Base-by-base conservation (phyloP, 2,113 vertebrate genomes). In the Xenotilapia leptura region DNA sequence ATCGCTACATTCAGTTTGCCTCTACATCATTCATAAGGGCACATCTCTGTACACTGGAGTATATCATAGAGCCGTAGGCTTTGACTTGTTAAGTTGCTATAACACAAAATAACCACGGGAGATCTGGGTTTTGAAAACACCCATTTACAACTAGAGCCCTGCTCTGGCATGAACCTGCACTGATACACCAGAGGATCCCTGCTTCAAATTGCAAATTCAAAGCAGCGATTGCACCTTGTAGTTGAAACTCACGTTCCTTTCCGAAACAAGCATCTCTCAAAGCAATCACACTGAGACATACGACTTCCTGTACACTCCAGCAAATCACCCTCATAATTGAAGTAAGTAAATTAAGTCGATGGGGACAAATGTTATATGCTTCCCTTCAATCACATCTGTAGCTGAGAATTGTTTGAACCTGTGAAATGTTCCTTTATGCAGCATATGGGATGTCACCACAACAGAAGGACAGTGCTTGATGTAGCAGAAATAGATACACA, bases 401-500 rank as follows among this genome's bases (percentile, higher is more conserved):
- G 90, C 88, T 19, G 84, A 47, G 87, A 89, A 86, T 89, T 49
- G 85, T 75, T 47, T 85, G 92, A 92, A 94, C 90, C 86, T 88
- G 94, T 89, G 90, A 90, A 88, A 58, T 38, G 68, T 68, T 85
- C 85, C 82, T 86, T 80, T 70, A 88, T 86, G 86, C 65, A 92
- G 88, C 88, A 86, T 92, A 90, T 89, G 87, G 90, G 83, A 51
- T 83, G 83, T 90, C 73, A 77, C 73, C 85, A 86, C 80, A 93
- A 90, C 90, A 92, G 91, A 92, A 90, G 88, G 90, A 92, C 86
- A 86, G 86, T 56, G 83, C 86, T 58, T 86, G 80, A 21, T 73
- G 85, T 70, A 84, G 81, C 89, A 95, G 84, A 93, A 92, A 91
- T 89, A 95, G 84, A 92, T 81, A 38, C 80, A 86, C 81, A 93